Evolutionary conservation across 2,888 invertebrate genomes (phyloP).

Genomic region (Lapara coniferarum): DNA sequence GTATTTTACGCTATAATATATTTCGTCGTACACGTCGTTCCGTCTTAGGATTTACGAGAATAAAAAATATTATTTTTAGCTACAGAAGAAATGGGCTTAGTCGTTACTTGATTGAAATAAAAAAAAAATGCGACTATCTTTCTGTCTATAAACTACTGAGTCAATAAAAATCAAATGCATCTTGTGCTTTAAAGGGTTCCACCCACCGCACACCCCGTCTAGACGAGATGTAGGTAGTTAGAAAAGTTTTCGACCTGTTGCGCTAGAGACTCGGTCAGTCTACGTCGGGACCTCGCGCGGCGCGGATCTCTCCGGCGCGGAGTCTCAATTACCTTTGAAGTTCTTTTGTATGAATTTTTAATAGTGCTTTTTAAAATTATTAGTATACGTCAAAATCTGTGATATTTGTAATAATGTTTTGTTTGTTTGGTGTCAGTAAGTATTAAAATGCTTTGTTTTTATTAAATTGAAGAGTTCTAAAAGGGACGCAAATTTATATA

Average conservation of each 20-base stretch:
- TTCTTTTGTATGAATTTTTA: conserved; percentile 26
- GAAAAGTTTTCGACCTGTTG: conserved; percentile 26
- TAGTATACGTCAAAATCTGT: conserved; percentile 30
- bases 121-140: background rate
- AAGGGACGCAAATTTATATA: too few species aligned
- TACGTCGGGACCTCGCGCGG: conserved; percentile 16
- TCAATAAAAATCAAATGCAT: conserved; percentile 22
- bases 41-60: too few species aligned
- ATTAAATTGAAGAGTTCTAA: too few species aligned
- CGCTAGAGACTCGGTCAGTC: conserved; percentile 18
- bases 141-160: background rate
- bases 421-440: conserved; percentile 43
- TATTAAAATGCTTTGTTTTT: conserved; percentile 27
- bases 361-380: conserved; percentile 3
- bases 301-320: conserved; percentile 31
- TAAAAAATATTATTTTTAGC: too few species aligned
- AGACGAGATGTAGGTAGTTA: conserved; percentile 28
- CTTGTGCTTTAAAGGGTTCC: background rate
- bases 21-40: too few species aligned
- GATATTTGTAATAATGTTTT: conserved; percentile 41
- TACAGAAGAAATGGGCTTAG: background rate
- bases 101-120: background rate
- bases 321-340: background rate
- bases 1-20: too few species aligned
- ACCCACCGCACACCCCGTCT: conserved; percentile 25